A percentile compares a stretch with the other conserved stretches of the same genome.
phyloP scores from a whole-genome alignment of 1,140 invertebrate genomes.

The Oncopeltus fasciatus region DNA sequence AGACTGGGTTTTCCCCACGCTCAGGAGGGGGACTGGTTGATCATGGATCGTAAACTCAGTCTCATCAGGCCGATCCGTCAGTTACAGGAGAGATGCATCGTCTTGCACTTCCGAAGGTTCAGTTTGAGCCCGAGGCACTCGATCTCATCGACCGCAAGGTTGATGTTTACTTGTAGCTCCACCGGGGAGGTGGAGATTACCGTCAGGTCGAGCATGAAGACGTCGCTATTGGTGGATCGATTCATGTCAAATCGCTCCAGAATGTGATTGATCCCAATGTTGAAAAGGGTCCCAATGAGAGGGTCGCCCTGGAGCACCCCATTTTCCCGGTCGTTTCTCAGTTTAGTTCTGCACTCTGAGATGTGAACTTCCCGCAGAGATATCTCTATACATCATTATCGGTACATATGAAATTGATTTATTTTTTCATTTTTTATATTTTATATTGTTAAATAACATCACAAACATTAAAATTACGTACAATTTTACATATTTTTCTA shows the following conservation, averaged over 20 bases:
- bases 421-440: too few relatives aligned
- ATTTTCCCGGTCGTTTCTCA: too few relatives aligned
- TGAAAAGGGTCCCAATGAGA: constrained; percentile 30
- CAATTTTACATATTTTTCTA: too few relatives aligned
- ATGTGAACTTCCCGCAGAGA: too few relatives aligned
- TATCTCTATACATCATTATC: too few relatives aligned
- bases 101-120: not conserved
- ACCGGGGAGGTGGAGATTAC: not conserved
- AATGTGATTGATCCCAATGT: constrained; percentile 29
- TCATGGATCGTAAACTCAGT: not conserved
- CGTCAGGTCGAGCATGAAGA: not conserved
- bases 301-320: constrained; percentile 32
- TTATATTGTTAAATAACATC: too few relatives aligned
- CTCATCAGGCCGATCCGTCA: not conserved
- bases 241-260: constrained; percentile 7
- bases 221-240: not conserved
- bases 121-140: not conserved
- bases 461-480: too few relatives aligned
- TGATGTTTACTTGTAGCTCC: not conserved
- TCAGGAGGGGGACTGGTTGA: not conserved
- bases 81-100: not conserved
- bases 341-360: too few relatives aligned
- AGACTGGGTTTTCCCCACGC: not conserved
- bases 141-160: not conserved
- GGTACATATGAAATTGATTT: too few relatives aligned